phyloP scores from a whole-genome alignment of 2,113 vertebrate genomes.

The Raja brachyura region DNA sequence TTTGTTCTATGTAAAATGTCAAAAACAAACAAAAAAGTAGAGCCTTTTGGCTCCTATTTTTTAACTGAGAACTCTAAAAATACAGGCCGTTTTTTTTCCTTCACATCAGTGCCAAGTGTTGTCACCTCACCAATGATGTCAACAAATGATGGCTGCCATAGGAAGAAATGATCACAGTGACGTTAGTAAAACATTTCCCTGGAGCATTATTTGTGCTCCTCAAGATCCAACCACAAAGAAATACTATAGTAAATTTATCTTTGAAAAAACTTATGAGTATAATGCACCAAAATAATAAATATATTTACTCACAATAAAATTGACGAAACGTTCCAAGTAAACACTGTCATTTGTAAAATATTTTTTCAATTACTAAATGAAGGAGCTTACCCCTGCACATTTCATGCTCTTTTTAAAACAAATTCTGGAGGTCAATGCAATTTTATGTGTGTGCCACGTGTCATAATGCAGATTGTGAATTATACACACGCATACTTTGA shows the following conservation, averaged over 20 bases:
- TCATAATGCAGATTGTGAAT: slow-evolving; percentile 7
- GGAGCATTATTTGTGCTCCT: neutral
- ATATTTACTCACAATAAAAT: neutral
- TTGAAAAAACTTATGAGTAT: neutral
- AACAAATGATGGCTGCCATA: no score
- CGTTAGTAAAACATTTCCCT: neutral
- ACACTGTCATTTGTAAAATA: slow-evolving; percentile 28
- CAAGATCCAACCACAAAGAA: neutral
- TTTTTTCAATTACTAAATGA: neutral
- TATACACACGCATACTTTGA: slow-evolving; percentile 25
- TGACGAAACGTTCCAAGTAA: slow-evolving; percentile 17
- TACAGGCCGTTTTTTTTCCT: no score
- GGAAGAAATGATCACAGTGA: neutral
- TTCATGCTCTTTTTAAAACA: neutral
- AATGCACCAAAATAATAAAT: neutral
- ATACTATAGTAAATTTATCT: neutral
- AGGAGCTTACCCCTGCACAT: neutral
- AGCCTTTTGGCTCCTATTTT: no score
- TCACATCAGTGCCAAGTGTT: no score
- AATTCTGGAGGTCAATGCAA: slow-evolving; percentile 29
- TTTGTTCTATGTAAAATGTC: no score
- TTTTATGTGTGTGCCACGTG: slow-evolving; percentile 1
- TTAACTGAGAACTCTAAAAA: no score
- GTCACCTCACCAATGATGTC: no score
- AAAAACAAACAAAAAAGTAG: no score